Base-by-base conservation (phyloP, 2,888 invertebrate genomes). In the Schizotus pectinicornis region DNA sequence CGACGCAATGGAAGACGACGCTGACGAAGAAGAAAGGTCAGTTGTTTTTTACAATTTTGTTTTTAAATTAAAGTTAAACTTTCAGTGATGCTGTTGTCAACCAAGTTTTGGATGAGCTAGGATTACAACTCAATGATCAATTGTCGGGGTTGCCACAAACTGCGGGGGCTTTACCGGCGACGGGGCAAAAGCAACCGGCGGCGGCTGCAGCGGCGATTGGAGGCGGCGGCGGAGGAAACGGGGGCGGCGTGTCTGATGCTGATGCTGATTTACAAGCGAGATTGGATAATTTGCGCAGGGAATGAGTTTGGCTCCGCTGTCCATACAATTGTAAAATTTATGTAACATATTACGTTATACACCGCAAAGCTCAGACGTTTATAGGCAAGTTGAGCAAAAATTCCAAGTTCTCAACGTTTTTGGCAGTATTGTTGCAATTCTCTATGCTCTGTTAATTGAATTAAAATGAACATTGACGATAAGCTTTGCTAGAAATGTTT, bases 1-100 rank as follows among this genome's bases (percentile, higher is more conserved):
- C 79, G 99, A 99, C 82, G 99, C 98, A 0, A 96, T 99, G 92
- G 98, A 95, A 71, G 98, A 94, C 64, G 98, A 97, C 76, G 97
- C 90, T 41, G 99, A 99, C 77, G 97, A 98, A 77, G 97, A 98
- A 76, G 98, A 99, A 82, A 95, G 91, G 93, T 92, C 78, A 41
- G 51, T 14, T 48, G 9, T 9, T 47, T 46, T 39, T 30, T 11
- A 50, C 3, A 6, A 6, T 39, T 39, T 13, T 8, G 2, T 56
- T 36, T 41, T 56, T 46, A 8, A 48, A 30, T n/a, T 6, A 11
- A 3, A 38, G 61, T 61, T n/a, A n/a, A n/a, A n/a, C n/a, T 78
- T 82, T 41, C 80, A 94, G 95, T 75, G 95, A 98, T 81, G 94
- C 94, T 46, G 90, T 98, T 69, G 97, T 98, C 32, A 86, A 91